Base-by-base conservation (phyloP, 2,797 vertebrate species). In the Discoglossus pictus region DNA sequence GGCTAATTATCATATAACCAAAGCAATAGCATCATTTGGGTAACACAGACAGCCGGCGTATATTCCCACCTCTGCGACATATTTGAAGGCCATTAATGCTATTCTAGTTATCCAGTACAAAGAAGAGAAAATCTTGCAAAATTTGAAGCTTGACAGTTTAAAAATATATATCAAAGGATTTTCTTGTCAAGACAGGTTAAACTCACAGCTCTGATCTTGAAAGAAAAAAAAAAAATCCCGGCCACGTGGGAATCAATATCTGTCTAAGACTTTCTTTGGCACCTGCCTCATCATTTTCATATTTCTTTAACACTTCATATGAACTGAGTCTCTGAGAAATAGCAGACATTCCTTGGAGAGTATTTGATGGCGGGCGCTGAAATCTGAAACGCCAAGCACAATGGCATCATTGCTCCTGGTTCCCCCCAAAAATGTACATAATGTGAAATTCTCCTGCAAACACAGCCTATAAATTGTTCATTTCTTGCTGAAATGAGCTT, bases 381-480 rank as follows among this genome's bases (percentile, higher is more conserved):
- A 76, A 67, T 24, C 54, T 74, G 65, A 68, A 73, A 65, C 68
- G 23, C 35, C 36, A 38, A 73, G 61, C 68, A 80, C 75, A 81
- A 83, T 55, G 53, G 21, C 70, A 81, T 79, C 70, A 76, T 76
- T 81, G 70, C 77, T 76, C 69, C 71, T 74, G 67, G 64, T 60
- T 44, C 65, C 61, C 56, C 59, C 60, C 4, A 31, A 78, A 48
- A 76, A 78, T 65, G 68, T 59, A 74, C 74, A 70, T 63, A 75
- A 75, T 75, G 73, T 74, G 67, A 50, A 63, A 75, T 76, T 72
- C 73, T 76, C 73, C 79, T 75, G 71, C 75, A 62, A 73, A 76
- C 61, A 73, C 64, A 77, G 53, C 75, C 78, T 76, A 78, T 83
- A 79, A 78, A 59, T 81, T 82, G 76, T 78, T 77, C 68, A 73